Conservation (phyloP, 2,113 vertebrate species). For the Lasiurus cinereus region DNA sequence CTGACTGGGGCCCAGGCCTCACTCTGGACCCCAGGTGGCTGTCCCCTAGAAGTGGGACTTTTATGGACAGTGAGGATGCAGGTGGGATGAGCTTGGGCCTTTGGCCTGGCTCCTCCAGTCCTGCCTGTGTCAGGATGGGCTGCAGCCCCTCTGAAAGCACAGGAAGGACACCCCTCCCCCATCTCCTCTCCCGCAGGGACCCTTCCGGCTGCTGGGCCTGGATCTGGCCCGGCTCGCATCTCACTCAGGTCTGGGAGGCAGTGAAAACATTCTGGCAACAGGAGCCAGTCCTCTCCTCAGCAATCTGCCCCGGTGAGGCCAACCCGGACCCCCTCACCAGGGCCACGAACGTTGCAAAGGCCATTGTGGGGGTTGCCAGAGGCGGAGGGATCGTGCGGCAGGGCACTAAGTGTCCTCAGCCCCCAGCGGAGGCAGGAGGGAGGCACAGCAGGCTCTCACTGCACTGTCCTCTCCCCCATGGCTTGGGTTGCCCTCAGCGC, state of each 20-base stretch:
- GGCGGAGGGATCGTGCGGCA: neutral
- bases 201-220: neutral
- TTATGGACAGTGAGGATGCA: neutral
- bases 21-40: neutral
- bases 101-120: too few species aligned
- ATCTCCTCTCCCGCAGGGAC: neutral
- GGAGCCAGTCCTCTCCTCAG: neutral
- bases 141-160: too few species aligned
- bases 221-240: neutral
- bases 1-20: neutral
- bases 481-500: neutral
- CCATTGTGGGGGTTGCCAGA: neutral
- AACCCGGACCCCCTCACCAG: neutral
- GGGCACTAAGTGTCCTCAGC: too few species aligned
- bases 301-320: neutral
- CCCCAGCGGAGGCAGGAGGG: neutral
- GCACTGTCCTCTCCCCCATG: neutral
- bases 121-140: neutral
- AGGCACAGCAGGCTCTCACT: fast-evolving
- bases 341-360: neutral
- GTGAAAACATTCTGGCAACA: neutral
- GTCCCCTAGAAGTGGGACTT: neutral
- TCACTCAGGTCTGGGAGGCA: too few species aligned
- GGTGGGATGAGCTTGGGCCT: neutral
- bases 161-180: neutral